Evolutionary conservation across 2,113 vertebrate genomes (phyloP), one percentile per base, ranked within the genome.

Genomic region (Fukomys damarensis): DNA sequence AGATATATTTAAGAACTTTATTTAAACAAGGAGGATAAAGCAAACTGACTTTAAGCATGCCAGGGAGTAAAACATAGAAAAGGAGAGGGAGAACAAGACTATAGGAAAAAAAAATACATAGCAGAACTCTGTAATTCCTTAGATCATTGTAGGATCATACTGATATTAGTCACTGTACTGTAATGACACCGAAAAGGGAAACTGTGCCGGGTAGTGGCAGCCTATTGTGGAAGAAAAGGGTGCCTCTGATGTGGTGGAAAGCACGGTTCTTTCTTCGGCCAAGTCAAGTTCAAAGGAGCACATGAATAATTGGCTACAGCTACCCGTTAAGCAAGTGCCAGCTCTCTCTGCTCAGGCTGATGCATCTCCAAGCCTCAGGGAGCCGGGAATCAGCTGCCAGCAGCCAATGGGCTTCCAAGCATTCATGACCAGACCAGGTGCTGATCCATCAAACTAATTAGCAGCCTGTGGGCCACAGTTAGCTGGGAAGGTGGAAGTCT

Each of bases 401-500:
- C 94, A 96, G 85, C 97, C 98, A 98, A 98, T 95, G 81, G 93
- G 92, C 92, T 97, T 97, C 70, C 76, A 95, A 96, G 97, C 95
- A 92, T 95, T 95, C 92, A 70, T 95, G 95, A 96, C 93, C 96
- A 98, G 97, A 95, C 98, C 98, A 98, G 98, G 97, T 97, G 97
- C 96, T 96, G 89, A 98, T 98, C 97, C 97, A 98, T 98, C 97
- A 98, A 97, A 91, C 98, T 98, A 98, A 98, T 98, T 98, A 98
- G 97, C 97, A 98, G 97, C 97, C 96, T 96, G 97, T 96, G 87
- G 96, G 93, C 96, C 95, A 72, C 85, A 63, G 97, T 96, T 96
- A 96, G 95, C 90, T 91, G 70, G 87, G 83, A 97, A 95, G 93
- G 94, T 92, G 41, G 86, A 97, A 77, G 41, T 32, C 84, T 96